These are phyloP conservation scores for Conus betulinus DNA, from an alignment of 1,140 invertebrate species.

Conservation along the genomic window DNA sequence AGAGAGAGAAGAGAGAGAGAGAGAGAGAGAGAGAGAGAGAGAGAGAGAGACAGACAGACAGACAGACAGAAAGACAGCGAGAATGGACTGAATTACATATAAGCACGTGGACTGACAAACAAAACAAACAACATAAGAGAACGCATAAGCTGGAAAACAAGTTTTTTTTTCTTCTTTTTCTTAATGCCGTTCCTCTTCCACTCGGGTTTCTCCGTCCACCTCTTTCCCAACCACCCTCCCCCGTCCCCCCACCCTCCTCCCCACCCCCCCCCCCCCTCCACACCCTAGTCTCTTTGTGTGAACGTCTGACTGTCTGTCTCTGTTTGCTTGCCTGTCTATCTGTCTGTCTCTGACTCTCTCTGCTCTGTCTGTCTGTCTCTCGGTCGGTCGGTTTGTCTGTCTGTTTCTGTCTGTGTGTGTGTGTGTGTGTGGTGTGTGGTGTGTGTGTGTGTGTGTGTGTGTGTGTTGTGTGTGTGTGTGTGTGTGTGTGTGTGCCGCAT, in stretches of 20 bases:
- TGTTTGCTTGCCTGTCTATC: neutral
- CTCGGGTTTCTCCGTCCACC: no score
- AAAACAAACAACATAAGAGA: no score
- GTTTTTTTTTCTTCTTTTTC: no score
- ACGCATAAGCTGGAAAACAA: no score
- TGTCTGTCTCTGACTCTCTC: neutral
- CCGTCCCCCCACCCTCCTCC: neutral
- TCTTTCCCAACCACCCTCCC: neutral
- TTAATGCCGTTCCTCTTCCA: no score
- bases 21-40: neutral
- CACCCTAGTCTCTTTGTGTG: neutral
- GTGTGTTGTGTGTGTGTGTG: no score
- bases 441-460: no score
- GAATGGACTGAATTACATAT: no score
- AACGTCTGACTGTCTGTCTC: neutral
- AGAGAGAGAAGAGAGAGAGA: neutral
- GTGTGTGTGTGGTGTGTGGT: neutral
- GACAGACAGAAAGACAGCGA: neutral
- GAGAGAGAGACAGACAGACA: neutral
- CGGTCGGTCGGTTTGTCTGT: neutral
- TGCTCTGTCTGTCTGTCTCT: neutral
- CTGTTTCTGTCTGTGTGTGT: neutral
- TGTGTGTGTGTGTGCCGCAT: no score
- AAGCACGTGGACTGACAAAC: no score
- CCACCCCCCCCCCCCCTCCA: neutral